Evolutionary conservation across 2,888 invertebrate species (phyloP).

Genomic region (Ditula angustiorana): DNA sequence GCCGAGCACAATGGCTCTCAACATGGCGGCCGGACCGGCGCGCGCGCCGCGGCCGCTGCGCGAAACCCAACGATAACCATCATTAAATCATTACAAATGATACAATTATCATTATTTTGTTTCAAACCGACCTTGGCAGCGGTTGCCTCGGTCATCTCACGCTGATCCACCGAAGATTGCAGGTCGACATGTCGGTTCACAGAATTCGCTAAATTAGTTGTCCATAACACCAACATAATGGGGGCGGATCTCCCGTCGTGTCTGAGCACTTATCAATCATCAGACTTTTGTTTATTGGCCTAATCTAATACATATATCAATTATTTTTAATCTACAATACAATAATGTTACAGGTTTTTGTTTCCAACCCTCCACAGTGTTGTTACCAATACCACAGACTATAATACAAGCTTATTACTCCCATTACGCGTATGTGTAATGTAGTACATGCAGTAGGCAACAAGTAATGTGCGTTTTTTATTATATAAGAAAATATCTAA

Average conservation of each 20-base stretch:
- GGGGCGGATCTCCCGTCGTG: constrained; percentile 60
- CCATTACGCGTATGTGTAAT: no score
- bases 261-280: constrained; percentile 46
- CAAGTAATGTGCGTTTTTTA: no score
- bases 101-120: constrained; percentile 73
- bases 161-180: constrained; percentile 69
- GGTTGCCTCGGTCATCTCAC: constrained; percentile 69
- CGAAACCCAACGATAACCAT: constrained; percentile 36
- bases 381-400: background rate
- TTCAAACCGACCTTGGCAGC: constrained; percentile 73
- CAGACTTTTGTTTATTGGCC: constrained; percentile 42
- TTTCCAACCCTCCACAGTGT: background rate
- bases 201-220: constrained; percentile 64
- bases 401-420: no score
- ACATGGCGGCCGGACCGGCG: constrained; percentile 45
- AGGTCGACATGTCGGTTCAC: constrained; percentile 76
- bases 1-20: constrained; percentile 61
- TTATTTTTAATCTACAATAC: constrained; percentile 9
- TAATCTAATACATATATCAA: constrained; percentile 29
- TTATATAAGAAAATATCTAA: no score
- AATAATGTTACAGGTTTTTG: background rate
- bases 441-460: no score
- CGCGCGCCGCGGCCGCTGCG: constrained; percentile 44
- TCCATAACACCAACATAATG: constrained; percentile 55
- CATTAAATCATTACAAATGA: constrained; percentile 53